Evolutionary conservation across 2,797 vertebrate species (phyloP).

Genomic region (Acipenser ruthenus): DNA sequence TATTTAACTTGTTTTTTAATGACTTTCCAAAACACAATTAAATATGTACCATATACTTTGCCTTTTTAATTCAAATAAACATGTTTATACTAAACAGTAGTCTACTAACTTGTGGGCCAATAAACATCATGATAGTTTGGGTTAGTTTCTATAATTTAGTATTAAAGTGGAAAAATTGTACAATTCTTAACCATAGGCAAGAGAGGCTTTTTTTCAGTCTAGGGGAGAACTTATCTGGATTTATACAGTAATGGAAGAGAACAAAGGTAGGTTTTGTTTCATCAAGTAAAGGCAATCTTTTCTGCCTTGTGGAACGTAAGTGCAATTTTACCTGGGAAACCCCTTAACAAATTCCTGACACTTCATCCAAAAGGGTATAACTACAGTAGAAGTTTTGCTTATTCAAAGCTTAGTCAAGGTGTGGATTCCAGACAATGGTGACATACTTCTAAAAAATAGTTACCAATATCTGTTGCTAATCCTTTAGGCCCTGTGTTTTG

Average conservation of each 20-base stretch:
- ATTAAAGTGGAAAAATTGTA: too few relatives aligned
- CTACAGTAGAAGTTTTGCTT: slow-evolving; percentile 14
- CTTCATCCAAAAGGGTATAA: slow-evolving; percentile 14
- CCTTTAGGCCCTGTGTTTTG: slow-evolving; percentile 12
- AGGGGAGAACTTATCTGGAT: slow-evolving; percentile 36
- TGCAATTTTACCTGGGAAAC: slow-evolving; percentile 34
- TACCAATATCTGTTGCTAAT: slow-evolving; percentile 11
- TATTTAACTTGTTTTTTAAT: slow-evolving; percentile 14
- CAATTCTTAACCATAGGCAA: too few relatives aligned
- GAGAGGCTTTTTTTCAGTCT: too few relatives aligned
- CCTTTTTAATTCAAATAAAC: too few relatives aligned
- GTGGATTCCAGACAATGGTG: slow-evolving; percentile 18
- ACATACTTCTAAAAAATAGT: slow-evolving; percentile 16
- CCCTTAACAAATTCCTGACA: slow-evolving; percentile 27
- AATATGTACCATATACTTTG: too few relatives aligned
- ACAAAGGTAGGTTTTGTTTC: slow-evolving; percentile 52
- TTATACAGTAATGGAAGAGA: slow-evolving; percentile 29
- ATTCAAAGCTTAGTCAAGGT: slow-evolving; percentile 23
- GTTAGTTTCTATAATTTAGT: too few relatives aligned
- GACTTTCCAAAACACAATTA: too few relatives aligned
- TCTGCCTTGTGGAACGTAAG: slow-evolving; percentile 29
- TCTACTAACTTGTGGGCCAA: too few relatives aligned
- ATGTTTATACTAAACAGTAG: too few relatives aligned
- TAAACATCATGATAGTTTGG: too few relatives aligned
- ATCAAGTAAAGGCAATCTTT: slow-evolving; percentile 29